These are phyloP conservation scores for Harmothoe impar DNA, from an alignment of 2,888 invertebrate species.

Conservation along the genomic window DNA sequence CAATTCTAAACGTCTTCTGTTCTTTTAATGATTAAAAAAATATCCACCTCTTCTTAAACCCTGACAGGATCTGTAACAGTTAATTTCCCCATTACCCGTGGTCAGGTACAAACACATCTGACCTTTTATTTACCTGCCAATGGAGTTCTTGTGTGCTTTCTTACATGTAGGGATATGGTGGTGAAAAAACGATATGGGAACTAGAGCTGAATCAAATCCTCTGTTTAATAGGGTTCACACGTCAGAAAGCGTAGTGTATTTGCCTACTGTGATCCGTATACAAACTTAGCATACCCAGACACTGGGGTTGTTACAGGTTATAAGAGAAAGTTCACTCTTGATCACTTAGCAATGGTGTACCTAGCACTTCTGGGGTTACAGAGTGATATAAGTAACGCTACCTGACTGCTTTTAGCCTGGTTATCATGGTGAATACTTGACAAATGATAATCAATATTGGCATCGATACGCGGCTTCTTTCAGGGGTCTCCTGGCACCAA, in stretches of 20 bases:
- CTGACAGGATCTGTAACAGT: background rate
- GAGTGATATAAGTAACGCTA: background rate
- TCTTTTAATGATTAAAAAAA: too few relatives aligned
- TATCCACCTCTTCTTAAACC: too few relatives aligned
- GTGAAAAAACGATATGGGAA: background rate
- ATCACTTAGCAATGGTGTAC: background rate
- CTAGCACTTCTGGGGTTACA: background rate
- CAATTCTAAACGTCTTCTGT: too few relatives aligned
- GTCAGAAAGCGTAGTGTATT: background rate
- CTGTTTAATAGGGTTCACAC: background rate
- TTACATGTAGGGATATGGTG: background rate
- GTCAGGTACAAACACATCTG: conserved; percentile 13
- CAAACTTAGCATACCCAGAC: background rate
- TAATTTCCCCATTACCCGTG: background rate
- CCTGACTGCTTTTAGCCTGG: background rate
- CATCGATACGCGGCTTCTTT: too few relatives aligned
- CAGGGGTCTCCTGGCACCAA: too few relatives aligned
- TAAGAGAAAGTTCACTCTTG: background rate
- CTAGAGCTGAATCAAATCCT: background rate
- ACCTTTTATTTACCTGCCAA: conserved; percentile 18
- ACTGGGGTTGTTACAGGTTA: background rate
- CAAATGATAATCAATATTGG: too few relatives aligned
- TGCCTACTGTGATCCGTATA: conserved; percentile 10
- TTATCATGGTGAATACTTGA: background rate
- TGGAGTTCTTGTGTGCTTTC: background rate